Conservation (phyloP, 92 coral and sea anemone species). For the Palythoa caribaeorum region DNA sequence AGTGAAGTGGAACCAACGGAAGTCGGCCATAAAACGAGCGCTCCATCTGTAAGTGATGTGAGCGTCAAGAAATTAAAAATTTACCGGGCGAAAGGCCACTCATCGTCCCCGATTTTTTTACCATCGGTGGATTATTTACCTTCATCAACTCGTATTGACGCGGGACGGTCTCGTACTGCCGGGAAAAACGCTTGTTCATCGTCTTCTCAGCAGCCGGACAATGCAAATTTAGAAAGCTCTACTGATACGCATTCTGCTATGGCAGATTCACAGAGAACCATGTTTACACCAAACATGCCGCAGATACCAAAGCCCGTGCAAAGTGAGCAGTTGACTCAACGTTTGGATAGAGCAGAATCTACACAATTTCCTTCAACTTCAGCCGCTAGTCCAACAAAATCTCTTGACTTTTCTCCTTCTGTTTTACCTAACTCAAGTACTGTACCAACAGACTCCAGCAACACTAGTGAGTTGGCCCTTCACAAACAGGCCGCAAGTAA, state of each 20-base stretch:
- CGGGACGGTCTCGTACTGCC: conserved; percentile 52
- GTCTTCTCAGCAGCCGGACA: conserved; percentile 33
- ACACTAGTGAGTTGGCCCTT: conserved; percentile 70
- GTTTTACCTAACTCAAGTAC: conserved; percentile 66
- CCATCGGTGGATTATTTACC: conserved; percentile 62
- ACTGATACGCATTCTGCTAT: conserved; percentile 45
- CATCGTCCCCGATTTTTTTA: conserved; percentile 61
- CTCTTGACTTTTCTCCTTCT: conserved; percentile 51
- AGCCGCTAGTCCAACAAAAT: conserved; percentile 61
- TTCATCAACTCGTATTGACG: conserved; percentile 51
- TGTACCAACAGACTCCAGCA: conserved; percentile 72
- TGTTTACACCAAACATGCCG: conserved; percentile 82
- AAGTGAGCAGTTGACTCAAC: conserved; percentile 80
- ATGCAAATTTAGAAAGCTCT: conserved; percentile 45
- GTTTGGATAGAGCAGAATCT: conserved; percentile 73
- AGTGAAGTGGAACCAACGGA: conserved; percentile 93
- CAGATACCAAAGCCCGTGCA: conserved; percentile 81
- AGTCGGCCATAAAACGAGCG: conserved; percentile 65
- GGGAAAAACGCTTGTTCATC: conserved; percentile 46
- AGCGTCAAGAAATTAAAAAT: conserved; percentile 77
- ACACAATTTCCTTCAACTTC: conserved; percentile 72
- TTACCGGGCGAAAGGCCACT: conserved; percentile 75
- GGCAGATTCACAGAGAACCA: conserved; percentile 75
- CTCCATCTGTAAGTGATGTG: conserved; percentile 70
- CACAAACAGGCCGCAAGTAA: conserved; percentile 79